Conservation (phyloP, 1,140 invertebrate species). For the Drosophila nigrodunni region DNA sequence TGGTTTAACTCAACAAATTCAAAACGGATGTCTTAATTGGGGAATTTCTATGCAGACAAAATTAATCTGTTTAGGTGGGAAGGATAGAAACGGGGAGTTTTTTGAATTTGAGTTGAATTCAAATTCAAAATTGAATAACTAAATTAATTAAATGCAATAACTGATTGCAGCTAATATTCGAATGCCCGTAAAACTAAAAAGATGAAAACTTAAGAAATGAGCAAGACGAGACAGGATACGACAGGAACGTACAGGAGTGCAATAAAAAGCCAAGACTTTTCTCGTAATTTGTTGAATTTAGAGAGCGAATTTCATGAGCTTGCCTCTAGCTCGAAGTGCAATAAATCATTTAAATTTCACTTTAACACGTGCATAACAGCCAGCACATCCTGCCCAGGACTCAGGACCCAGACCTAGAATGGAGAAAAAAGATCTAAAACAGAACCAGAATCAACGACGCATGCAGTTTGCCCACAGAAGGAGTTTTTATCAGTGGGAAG, state of each 20-base stretch:
- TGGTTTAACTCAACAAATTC: slow-evolving; percentile 5
- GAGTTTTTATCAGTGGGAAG: too few species aligned
- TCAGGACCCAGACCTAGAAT: not conserved
- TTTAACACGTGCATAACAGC: slow-evolving; percentile 65
- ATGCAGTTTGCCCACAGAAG: slow-evolving; percentile 29
- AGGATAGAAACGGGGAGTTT: not conserved
- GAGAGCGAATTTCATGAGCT: slow-evolving; percentile 30
- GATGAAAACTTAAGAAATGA: not conserved
- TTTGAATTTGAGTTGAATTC: not conserved
- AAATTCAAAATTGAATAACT: not conserved
- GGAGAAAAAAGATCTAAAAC: not conserved
- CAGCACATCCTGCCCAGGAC: slow-evolving; percentile 33
- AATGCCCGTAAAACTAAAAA: slow-evolving; percentile 52
- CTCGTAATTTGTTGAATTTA: slow-evolving; percentile 39
- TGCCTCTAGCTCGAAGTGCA: slow-evolving; percentile 49
- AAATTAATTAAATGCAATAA: not conserved
- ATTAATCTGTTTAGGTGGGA: slow-evolving; percentile 1
- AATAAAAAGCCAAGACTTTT: slow-evolving; percentile 4
- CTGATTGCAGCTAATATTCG: slow-evolving; percentile 10
- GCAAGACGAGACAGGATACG: not conserved
- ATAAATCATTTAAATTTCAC: slow-evolving; percentile 82
- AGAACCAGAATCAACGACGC: slow-evolving; percentile 38
- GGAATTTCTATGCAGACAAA: slow-evolving; percentile 4
- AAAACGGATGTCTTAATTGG: slow-evolving; percentile 25
- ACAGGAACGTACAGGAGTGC: slow-evolving; percentile 19